phyloP scores from a whole-genome alignment of 2,888 invertebrate species.

The Pasiphila rectangulata region DNA sequence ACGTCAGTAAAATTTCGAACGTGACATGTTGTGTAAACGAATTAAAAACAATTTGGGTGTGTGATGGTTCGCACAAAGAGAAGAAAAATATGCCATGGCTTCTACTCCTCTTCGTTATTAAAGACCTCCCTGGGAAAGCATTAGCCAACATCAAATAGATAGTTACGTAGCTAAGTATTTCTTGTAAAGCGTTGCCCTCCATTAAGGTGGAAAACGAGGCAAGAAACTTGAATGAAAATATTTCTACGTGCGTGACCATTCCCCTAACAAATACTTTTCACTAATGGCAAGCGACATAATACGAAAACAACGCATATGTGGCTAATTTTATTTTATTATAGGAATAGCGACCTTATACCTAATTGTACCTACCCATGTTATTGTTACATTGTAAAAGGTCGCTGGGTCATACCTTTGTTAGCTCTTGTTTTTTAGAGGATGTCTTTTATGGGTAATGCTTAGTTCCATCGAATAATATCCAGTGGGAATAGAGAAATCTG shows the following conservation, averaged over 20 bases:
- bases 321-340: slow-evolving; percentile 23
- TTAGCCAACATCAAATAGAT: too few species aligned
- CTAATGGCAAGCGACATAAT: slow-evolving; percentile 30
- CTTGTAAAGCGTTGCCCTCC: slow-evolving; percentile 25
- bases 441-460: neutral
- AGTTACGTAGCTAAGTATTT: slow-evolving; percentile 7
- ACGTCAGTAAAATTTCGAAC: too few species aligned
- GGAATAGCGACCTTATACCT: slow-evolving; percentile 1
- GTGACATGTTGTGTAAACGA: too few species aligned
- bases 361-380: neutral
- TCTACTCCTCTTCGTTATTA: too few species aligned
- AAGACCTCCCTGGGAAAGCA: too few species aligned
- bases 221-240: slow-evolving; percentile 30
- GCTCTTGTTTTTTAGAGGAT: neutral
- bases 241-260: slow-evolving; percentile 27
- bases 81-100: too few species aligned
- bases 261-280: slow-evolving; percentile 13
- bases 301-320: slow-evolving; percentile 16
- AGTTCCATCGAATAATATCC: neutral
- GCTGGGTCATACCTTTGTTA: neutral
- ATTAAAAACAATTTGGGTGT: too few species aligned
- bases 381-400: neutral
- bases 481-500: neutral
- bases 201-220: slow-evolving; percentile 24
- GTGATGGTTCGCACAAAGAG: too few species aligned